phyloP scores from a whole-genome alignment of 1,140 invertebrate species.

The Telenomus remus region DNA sequence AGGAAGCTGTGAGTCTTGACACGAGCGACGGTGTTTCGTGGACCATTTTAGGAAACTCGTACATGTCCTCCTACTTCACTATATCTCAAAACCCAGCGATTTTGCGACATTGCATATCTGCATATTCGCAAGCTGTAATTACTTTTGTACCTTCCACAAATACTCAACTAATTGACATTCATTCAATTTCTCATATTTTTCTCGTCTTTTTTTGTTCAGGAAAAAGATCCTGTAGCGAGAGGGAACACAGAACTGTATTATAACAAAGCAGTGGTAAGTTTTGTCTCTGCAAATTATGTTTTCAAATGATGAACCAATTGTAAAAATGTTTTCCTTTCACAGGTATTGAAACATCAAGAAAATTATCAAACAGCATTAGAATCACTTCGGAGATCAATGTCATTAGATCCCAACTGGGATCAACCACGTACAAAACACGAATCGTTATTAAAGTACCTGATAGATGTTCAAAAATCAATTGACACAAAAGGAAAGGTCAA shows the following conservation, averaged over 20 bases:
- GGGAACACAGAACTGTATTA: constrained; percentile 89
- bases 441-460: constrained; percentile 82
- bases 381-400: constrained; percentile 80
- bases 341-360: constrained; percentile 89
- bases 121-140: constrained; percentile 86
- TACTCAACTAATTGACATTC: constrained; percentile 38
- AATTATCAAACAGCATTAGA: constrained; percentile 82
- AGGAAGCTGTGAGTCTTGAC: constrained; percentile 88
- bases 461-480: constrained; percentile 80
- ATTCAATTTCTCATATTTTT: neutral
- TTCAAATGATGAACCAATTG: constrained; percentile 6
- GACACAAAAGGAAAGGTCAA: constrained; percentile 85
- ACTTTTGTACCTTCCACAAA: constrained; percentile 49
- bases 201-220: constrained; percentile 72
- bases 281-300: constrained; percentile 6
- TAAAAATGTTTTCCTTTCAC: constrained; percentile 36
- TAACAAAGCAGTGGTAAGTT: constrained; percentile 88
- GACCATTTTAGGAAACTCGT: constrained; percentile 90
- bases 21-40: constrained; percentile 89
- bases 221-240: constrained; percentile 83
- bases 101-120: constrained; percentile 85
- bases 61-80: constrained; percentile 87
- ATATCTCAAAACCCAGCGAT: constrained; percentile 83
- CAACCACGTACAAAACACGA: constrained; percentile 79
- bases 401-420: constrained; percentile 85